Base-by-base conservation (phyloP, 2,797 vertebrate genomes). In the Anisognathus igniventris region DNA sequence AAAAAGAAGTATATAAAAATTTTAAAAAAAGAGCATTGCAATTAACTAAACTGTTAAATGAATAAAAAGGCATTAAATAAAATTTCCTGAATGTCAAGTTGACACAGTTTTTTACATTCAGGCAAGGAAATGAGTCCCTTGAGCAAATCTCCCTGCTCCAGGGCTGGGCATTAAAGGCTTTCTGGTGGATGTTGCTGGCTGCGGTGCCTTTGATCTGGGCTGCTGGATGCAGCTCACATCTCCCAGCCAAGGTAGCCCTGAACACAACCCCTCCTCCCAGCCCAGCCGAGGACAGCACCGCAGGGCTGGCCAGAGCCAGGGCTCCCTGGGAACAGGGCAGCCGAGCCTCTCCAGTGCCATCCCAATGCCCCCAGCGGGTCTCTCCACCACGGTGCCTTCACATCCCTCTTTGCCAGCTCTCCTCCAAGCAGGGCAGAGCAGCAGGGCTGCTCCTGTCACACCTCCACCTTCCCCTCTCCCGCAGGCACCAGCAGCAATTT, bases 81-180 rank as follows among this genome's bases (percentile, higher is more conserved):
- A 91, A 79, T 76, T 77, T 74, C 67, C 48, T 83, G 77, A 79
- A 92, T 77, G 73, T 93, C 81, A 93, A 48, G 90, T 75, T 93
- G 84, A 95, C 70, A 64, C 31, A 56, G 23, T 77, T 95, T 83
- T 89, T 86, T 50, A 47, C 3, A 1, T 62, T 83, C 73, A 56
- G 54, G 83, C 72, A 90, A 64, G 64, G 40, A 88, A 94, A 91
- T 14, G 8, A 89, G 79, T 87, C 93, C 92, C 90, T 68, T 45
- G 81, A 71, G 95, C 48, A 84, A 50, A 72, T 74, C 90, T 89
- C 73, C 54, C 50, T 31, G 78, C 75, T 76, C 58, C 51, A 61
- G 66, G 89, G 77, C 83, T 37, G 12, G 51, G 70, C 83, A 90
- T 88, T 92, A 96, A 94, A 94, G 86, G 84, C 76, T 88, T 92